Base-by-base conservation (phyloP, 2,888 invertebrate genomes). In the Mechanitis messenoides region DNA sequence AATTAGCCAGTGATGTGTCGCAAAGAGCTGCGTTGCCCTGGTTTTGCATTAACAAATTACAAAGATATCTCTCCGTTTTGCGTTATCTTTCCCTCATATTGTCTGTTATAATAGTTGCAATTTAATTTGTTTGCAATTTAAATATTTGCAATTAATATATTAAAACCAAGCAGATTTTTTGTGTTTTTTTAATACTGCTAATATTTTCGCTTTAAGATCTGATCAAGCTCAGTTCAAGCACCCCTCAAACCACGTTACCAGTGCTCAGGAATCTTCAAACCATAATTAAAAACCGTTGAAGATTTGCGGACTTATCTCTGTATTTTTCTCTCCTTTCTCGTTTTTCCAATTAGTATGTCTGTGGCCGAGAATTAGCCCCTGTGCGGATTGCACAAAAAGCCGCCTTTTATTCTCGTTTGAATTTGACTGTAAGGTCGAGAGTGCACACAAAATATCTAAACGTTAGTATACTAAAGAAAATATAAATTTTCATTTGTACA, bases 1-100 rank as follows among this genome's bases (percentile, higher is more conserved):
- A 85, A 89, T 89, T 89, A 89, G 89, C 87, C 87, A 77, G 75
- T 75, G 83, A 84, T 78, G 82, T 85, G 83, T 61, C 56, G 70
- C 70, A 71, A 71, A 71, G 72, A 68, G 65, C 66, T 64, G 60
- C 62, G 67, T 64, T 72, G 72, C 72, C 72, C 74, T 70, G 69
- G 67, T 72, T 74, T 70, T 67, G 69, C 83, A 84, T 83, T 84
- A 83, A 78, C 77, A 76, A 76, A 83, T 82, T 81, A 80, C 74
- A 70, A 57, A 28, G 61, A 53, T 50, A 35, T 53, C 53, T 61
- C 53, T 63, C 38, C 35, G 50, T 56, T 56, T 57, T 53, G 58
- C 47, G 55, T 45, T 59, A 33, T 60, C 46, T 55, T 45, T 55
- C n/a, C 12, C 9, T 33, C 12, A 31, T 50, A 28, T 31, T 50